phyloP scores from a whole-genome alignment of 1,140 invertebrate genomes.

The Drosophila ercepeae region DNA sequence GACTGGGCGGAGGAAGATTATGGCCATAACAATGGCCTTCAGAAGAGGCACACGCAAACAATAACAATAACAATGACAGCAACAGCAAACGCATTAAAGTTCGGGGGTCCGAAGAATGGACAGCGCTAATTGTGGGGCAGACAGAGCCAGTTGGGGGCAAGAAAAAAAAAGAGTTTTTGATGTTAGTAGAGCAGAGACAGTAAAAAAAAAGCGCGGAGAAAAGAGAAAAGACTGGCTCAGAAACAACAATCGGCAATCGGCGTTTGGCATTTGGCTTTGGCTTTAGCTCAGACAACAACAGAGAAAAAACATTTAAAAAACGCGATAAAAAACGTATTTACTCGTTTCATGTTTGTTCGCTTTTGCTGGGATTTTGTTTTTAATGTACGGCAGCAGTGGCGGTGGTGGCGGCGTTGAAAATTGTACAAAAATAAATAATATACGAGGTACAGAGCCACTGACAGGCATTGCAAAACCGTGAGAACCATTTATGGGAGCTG shows the following conservation, averaged over 20 bases:
- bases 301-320: conserved; percentile 1
- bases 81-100: conserved; percentile 50
- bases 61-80: too few relatives aligned
- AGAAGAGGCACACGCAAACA: conserved; percentile 25
- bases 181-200: conserved; percentile 51
- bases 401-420: conserved; percentile 49
- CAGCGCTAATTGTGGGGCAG: conserved; percentile 46
- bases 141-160: background rate
- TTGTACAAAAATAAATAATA: conserved; percentile 44
- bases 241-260: background rate
- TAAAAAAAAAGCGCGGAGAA: conserved; percentile 30
- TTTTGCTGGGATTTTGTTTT: conserved; percentile 38
- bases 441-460: conserved; percentile 30
- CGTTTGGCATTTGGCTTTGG: conserved; percentile 1
- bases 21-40: conserved; percentile 24
- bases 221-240: conserved; percentile 14
- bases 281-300: conserved; percentile 28
- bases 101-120: conserved; percentile 28
- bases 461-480: conserved; percentile 71
- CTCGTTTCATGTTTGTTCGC: conserved; percentile 32
- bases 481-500: conserved; percentile 75
- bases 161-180: conserved; percentile 25
- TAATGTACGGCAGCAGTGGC: too few relatives aligned
- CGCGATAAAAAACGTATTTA: too few relatives aligned
- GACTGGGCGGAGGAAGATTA: conserved; percentile 25